Evolutionary conservation across 2,888 invertebrate genomes (phyloP).

Genomic region (Esperia sulphurella): DNA sequence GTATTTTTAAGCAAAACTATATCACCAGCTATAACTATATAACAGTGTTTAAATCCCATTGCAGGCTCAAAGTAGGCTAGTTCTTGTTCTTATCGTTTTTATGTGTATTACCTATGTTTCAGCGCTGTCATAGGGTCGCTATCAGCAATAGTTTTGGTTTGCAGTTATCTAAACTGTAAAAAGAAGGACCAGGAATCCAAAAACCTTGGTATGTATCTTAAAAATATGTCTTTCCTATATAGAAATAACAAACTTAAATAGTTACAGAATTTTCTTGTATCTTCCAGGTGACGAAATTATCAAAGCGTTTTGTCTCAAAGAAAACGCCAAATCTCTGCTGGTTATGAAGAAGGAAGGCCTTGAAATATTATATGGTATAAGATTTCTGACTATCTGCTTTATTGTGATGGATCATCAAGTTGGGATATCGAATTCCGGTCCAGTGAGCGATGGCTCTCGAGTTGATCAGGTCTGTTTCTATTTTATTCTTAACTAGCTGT

Average conservation of each 20-base stretch:
- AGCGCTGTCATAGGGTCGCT: constrained; percentile 32
- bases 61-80: too few relatives aligned
- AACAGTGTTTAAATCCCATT: too few relatives aligned
- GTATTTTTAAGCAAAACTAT: too few relatives aligned
- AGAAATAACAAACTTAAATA: too few relatives aligned
- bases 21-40: too few relatives aligned
- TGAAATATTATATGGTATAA: constrained; percentile 79
- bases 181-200: constrained; percentile 16
- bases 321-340: constrained; percentile 53
- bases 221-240: neutral
- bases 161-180: constrained; percentile 40
- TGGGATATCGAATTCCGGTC: constrained; percentile 73
- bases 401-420: constrained; percentile 78
- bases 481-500: too few relatives aligned
- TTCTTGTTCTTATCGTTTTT: constrained; percentile 30
- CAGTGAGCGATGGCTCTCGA: constrained; percentile 75
- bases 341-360: constrained; percentile 50
- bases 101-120: constrained; percentile 20
- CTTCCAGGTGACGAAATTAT: constrained; percentile 40
- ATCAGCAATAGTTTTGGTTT: constrained; percentile 28
- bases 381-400: constrained; percentile 75
- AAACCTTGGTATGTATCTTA: constrained; percentile 21
- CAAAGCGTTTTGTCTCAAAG: constrained; percentile 52
- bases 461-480: constrained; percentile 67
- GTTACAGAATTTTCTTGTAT: neutral